Base-by-base conservation (phyloP, 1,140 invertebrate species). In the Drosophila eugracilis region DNA sequence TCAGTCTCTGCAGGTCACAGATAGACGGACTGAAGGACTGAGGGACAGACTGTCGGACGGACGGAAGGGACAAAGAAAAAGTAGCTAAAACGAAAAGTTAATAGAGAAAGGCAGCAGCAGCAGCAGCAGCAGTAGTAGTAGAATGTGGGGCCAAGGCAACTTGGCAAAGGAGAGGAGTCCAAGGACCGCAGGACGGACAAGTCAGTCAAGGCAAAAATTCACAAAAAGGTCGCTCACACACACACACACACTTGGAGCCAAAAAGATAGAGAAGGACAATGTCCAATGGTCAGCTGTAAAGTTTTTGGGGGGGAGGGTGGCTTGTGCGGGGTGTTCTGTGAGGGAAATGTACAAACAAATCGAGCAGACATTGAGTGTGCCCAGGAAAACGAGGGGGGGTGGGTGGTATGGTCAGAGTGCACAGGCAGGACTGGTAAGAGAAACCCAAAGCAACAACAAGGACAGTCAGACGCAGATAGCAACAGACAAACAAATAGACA, bases 31-130 rank as follows among this genome's bases (percentile, higher is more conserved):
- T 4, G 39, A n/a, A 19, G 14, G 53, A 37, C 41, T 10, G 28
- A 28, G 4, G 26, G 66, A 62, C 57, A 14, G 32, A 49, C 37
- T 30, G 36, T 19, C 28, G 44, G 52, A 32, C 28, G 44, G 52
- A 32, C 53, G 17, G 52, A 39, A 54, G 48, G 69, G 69, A 75
- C 74, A 86, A 81, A 86, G 80, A 86, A 85, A 85, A 86, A 85
- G 80, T 85, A 85, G 81, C 80, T 77, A 85, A 85, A 85, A 85
- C 80, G 80, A 85, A 85, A 86, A 86, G 81, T 86, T 86, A 86
- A 86, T 86, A 86, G 81, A 86, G 81, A 86, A 86, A 86, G 60
- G 73, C 72, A 76, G 71, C 24, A 52, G 72, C 24, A 36, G 66
- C 44, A 69, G 79, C 37, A 28, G 59, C 59, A 72, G 60, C 66